These are phyloP conservation scores for Halocynthia aurantium DNA, from an alignment of 23 tunicate species.

Conservation along the genomic window DNA sequence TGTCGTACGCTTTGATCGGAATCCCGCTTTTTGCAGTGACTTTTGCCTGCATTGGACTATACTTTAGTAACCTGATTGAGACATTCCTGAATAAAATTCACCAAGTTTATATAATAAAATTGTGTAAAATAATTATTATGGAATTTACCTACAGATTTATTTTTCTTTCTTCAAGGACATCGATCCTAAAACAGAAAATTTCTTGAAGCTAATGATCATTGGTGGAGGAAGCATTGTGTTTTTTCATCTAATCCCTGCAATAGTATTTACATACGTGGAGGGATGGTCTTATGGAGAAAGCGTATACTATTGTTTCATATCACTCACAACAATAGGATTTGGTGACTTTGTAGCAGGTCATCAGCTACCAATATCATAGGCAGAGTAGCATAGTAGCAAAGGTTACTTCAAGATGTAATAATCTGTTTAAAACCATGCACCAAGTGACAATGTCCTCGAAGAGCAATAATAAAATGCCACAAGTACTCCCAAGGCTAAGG, in stretches of 20 bases:
- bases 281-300: conserved; percentile 40
- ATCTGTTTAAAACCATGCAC: neutral
- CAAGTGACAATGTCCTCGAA: neutral
- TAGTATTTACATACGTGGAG: conserved; percentile 47
- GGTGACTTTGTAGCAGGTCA: conserved; percentile 80
- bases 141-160: neutral
- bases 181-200: neutral
- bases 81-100: neutral
- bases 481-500: too few relatives aligned
- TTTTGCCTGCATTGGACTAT: conserved; percentile 41
- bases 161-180: neutral
- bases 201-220: conserved; percentile 9
- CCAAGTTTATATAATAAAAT: neutral
- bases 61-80: neutral
- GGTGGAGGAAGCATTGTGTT: conserved; percentile 40
- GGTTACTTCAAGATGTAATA: neutral
- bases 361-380: neutral
- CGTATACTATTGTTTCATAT: conserved; percentile 58
- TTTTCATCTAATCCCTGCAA: conserved; percentile 55
- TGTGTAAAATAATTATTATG: neutral
- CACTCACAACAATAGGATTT: conserved; percentile 79
- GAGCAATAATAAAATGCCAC: too few relatives aligned
- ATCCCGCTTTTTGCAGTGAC: conserved; percentile 69
- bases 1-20: conserved; percentile 64
- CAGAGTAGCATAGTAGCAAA: neutral